Evolutionary conservation across 2,113 vertebrate genomes (phyloP).

Genomic region (Australoheros scitulus): DNA sequence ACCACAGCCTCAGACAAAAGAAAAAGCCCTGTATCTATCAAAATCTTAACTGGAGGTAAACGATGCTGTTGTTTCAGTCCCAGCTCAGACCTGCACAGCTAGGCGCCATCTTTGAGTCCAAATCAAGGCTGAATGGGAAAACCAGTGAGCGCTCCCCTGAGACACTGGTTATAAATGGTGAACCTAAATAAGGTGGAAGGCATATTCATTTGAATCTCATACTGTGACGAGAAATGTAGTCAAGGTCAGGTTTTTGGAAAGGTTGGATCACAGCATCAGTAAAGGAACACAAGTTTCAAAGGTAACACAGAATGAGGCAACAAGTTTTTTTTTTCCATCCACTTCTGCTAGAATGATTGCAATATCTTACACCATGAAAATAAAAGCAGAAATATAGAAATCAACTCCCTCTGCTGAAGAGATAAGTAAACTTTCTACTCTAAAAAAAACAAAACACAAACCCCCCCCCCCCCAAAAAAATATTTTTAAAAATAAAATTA

Average conservation of each 20-base stretch:
- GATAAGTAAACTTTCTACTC: neutral
- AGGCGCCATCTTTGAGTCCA: neutral
- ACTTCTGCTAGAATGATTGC: neutral
- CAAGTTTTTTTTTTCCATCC: neutral
- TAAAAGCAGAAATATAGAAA: constrained; percentile 33
- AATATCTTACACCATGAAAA: constrained; percentile 8
- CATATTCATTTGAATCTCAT: constrained; percentile 7
- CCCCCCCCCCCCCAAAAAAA: neutral
- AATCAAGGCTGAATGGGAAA: constrained; percentile 29
- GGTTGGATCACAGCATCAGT: neutral
- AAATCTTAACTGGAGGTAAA: constrained; percentile 52
- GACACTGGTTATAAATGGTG: constrained; percentile 12
- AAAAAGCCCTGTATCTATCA: constrained; percentile 47
- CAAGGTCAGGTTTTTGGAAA: constrained; percentile 11
- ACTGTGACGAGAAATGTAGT: constrained; percentile 7
- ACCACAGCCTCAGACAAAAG: constrained; percentile 22
- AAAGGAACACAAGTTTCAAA: neutral
- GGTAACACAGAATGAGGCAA: neutral
- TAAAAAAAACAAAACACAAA: neutral
- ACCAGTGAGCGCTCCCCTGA: constrained; percentile 30
- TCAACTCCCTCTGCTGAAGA: neutral
- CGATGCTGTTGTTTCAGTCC: neutral
- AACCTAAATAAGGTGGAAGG: constrained; percentile 16
- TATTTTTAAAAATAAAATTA: too few species aligned
- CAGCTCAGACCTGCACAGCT: neutral